These are phyloP conservation scores for Bergia puertoricense DNA, from an alignment of 92 coral and sea anemone species.

Conservation along the genomic window DNA sequence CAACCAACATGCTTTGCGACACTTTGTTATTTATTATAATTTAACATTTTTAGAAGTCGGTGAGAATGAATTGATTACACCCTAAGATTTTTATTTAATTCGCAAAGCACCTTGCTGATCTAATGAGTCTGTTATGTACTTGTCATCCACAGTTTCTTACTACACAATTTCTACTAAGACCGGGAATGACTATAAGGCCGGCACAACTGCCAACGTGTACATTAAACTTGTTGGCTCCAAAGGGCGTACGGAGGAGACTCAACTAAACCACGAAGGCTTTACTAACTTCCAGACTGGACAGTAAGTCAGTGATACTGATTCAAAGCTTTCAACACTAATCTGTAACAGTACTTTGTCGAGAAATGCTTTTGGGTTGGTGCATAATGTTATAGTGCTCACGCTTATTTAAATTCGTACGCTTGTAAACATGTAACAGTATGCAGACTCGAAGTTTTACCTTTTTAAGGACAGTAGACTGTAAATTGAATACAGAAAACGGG, in stretches of 20 bases:
- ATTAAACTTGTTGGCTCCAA: slow-evolving; percentile 77
- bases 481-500: background rate
- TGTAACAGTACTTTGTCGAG: background rate
- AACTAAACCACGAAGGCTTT: slow-evolving; percentile 66
- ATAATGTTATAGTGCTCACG: background rate
- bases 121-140: background rate
- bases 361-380: background rate
- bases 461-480: background rate
- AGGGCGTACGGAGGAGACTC: slow-evolving; percentile 73
- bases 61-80: slow-evolving; percentile 25
- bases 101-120: slow-evolving; percentile 34
- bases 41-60: slow-evolving; percentile 19
- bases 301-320: slow-evolving; percentile 52
- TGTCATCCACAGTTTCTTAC: slow-evolving; percentile 60
- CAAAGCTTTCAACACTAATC: background rate
- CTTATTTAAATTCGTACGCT: background rate
- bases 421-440: background rate
- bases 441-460: background rate
- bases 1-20: background rate
- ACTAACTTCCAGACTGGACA: slow-evolving; percentile 83
- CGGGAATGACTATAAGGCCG: slow-evolving; percentile 72
- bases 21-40: background rate
- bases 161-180: slow-evolving; percentile 81
- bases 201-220: slow-evolving; percentile 81
- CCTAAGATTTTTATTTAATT: slow-evolving; percentile 23